Evolutionary conservation across 2,797 vertebrate species (phyloP), one percentile per base, ranked within the genome.

Genomic region (Pipistrellus pipistrellus): DNA sequence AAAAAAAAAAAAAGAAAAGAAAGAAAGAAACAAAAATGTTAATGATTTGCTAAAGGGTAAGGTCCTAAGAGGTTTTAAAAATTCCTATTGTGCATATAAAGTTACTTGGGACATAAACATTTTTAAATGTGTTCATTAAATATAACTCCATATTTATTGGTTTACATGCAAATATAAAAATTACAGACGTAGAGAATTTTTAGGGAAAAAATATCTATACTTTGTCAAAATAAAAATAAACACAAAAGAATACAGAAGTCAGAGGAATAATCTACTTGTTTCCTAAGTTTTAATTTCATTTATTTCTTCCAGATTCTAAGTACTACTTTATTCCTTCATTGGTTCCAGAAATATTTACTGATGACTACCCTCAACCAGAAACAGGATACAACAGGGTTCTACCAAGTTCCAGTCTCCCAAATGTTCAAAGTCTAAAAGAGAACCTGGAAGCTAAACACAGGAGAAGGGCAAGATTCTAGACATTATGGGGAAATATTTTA

Each of bases 401-500:
- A 62, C 57, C 30, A 1, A 27, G 27, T 18, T 69, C 27, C 51
- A 71, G 51, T 3, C 25, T 27, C 7, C 6, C 3, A 66, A 21
- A 21, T 4, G 3, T 46, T 48, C 68, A 27, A 7, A 4, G 41
- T 25, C 2, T 32, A 72, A 14, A 62, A 86, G 73, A 11, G 12
- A 57, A 69, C 5, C n/a, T 41, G n/a, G 35, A 57, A 86, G 46
- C 8, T 11, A 17, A 9, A 12, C 18, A 1, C 0, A 3, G 32
- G 38, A 17, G 41, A 44, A 25, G 17, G 14, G 3, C 44, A 15
- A 27, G 87, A 62, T 17, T 25, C 35, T 20, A 32, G 55, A 55
- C 12, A 25, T 44, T 12, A 1, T 0, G 1, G 17, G 51, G 23
- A 69, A 8, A 41, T 0, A 3, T 2, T 51, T 17, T 25, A 7